Evolutionary conservation across 2,113 vertebrate species (phyloP).

Genomic region (Dipodomys merriami): DNA sequence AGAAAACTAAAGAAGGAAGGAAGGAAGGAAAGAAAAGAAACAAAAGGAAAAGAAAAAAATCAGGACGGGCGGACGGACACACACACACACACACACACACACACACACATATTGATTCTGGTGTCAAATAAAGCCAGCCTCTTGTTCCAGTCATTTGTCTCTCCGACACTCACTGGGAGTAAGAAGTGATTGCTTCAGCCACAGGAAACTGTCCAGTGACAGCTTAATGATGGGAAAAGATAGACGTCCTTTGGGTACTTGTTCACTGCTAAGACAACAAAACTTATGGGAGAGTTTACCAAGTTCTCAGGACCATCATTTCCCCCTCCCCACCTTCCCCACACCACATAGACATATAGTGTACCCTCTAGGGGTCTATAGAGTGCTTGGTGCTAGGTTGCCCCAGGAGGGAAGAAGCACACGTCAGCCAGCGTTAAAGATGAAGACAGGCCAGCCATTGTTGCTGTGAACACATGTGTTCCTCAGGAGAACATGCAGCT

Average conservation of each 20-base stretch:
- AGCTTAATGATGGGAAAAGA: conserved; percentile 10
- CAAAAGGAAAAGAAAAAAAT: too few species aligned
- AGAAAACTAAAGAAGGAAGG: too few species aligned
- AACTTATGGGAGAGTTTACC: background rate
- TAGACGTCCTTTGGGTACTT: background rate
- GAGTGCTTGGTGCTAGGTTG: background rate
- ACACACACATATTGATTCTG: background rate
- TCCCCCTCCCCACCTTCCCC: too few species aligned
- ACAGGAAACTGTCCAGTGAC: background rate
- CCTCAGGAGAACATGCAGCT: background rate
- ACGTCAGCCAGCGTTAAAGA: background rate
- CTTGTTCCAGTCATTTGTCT: background rate
- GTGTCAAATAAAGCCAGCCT: background rate
- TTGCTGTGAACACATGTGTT: background rate
- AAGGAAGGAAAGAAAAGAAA: too few species aligned
- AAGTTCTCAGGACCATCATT: background rate
- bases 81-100: too few species aligned
- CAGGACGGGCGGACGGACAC: too few species aligned
- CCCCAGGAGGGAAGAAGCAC: background rate
- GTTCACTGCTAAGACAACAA: background rate
- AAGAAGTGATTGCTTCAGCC: background rate
- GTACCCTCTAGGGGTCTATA: too few species aligned
- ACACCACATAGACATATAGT: too few species aligned
- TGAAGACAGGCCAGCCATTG: too few species aligned
- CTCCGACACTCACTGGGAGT: rapidly evolving